Percentiles rank a stretch among this genome's conserved stretches.
Conservation (phyloP, 1,140 invertebrate genomes). For the Limonius californicus region DNA sequence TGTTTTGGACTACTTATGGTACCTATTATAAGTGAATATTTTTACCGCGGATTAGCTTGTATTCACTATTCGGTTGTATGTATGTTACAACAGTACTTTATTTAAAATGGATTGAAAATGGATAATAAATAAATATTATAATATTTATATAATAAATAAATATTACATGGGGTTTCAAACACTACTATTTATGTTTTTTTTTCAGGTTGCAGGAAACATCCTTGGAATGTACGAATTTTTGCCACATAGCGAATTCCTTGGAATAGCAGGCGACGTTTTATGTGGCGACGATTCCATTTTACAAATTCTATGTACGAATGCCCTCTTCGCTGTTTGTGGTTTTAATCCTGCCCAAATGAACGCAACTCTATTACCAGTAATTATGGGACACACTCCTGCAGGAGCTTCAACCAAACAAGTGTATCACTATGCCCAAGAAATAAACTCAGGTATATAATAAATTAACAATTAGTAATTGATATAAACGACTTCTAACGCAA, state of each 20-base stretch:
- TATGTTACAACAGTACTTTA: too few species aligned
- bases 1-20: too few species aligned
- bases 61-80: too few species aligned
- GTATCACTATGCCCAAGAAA: constrained; percentile 70
- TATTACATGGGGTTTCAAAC: too few species aligned
- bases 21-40: too few species aligned
- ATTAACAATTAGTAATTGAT: too few species aligned
- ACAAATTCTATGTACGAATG: constrained; percentile 53
- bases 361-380: constrained; percentile 64
- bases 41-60: too few species aligned
- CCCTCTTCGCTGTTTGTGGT: constrained; percentile 56
- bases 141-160: too few species aligned
- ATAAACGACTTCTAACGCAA: background rate
- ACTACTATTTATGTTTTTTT: too few species aligned
- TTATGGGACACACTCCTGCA: constrained; percentile 76
- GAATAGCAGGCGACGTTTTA: constrained; percentile 43
- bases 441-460: constrained; percentile 55
- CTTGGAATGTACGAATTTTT: constrained; percentile 57
- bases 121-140: too few species aligned
- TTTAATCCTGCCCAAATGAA: constrained; percentile 54
- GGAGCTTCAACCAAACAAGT: constrained; percentile 74
- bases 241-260: constrained; percentile 49
- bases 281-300: constrained; percentile 49
- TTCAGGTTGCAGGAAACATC: too few species aligned
- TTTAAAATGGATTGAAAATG: too few species aligned